These are phyloP conservation scores for Hedya salicella DNA, from an alignment of 2,888 invertebrate species.

Conservation along the genomic window DNA sequence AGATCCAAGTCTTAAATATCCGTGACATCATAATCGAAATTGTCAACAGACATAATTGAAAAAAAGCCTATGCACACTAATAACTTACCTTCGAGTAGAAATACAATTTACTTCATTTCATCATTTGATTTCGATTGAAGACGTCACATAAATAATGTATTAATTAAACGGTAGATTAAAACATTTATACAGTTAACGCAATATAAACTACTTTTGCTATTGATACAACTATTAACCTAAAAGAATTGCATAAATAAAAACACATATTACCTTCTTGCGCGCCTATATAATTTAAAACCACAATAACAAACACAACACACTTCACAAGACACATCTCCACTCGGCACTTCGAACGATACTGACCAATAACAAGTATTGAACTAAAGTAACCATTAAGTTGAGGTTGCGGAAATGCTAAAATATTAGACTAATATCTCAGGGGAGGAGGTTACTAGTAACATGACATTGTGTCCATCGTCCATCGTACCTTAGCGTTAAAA, in stretches of 20 bases:
- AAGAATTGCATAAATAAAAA: not conserved
- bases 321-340: conserved; percentile 6
- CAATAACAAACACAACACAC: conserved; percentile 16
- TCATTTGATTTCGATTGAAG: no score
- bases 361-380: not conserved
- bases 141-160: no score
- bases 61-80: no score
- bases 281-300: conserved; percentile 5
- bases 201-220: no score
- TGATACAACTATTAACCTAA: not conserved
- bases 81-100: no score
- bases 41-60: no score
- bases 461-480: conserved; percentile 10
- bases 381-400: conserved; percentile 15
- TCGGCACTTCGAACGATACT: not conserved
- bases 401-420: not conserved
- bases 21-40: no score
- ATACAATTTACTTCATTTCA: no score
- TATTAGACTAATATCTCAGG: not conserved
- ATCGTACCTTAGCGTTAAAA: conserved; percentile 15
- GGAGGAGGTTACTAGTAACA: not conserved
- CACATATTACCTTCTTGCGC: conserved; percentile 16
- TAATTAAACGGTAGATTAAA: no score
- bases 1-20: no score
- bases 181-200: no score